These are phyloP conservation scores for Strigamia crassipes DNA, from an alignment of 2,888 invertebrate genomes.

Conservation along the genomic window DNA sequence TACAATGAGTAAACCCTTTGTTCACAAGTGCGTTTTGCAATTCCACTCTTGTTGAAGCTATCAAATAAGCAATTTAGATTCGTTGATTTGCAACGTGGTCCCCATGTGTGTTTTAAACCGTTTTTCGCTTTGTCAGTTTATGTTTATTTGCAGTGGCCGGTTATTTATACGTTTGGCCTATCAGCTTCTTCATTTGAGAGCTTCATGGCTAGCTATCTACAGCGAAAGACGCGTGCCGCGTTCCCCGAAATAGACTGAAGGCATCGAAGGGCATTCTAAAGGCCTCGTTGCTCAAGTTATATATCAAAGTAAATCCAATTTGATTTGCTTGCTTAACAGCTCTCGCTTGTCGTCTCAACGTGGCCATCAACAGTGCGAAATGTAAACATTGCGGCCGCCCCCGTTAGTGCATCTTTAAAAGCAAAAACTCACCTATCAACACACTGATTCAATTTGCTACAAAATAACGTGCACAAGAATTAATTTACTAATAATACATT, in stretches of 20 bases:
- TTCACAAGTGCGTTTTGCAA: slow-evolving; percentile 18
- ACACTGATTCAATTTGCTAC: slow-evolving; percentile 1
- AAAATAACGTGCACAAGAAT: neutral
- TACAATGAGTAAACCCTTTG: slow-evolving; percentile 10
- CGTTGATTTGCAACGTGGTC: slow-evolving; percentile 37
- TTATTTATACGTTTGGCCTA: slow-evolving; percentile 38
- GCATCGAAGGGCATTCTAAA: slow-evolving; percentile 1
- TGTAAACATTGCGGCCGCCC: slow-evolving; percentile 28
- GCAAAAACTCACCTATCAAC: slow-evolving; percentile 4
- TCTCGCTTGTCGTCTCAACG: slow-evolving; percentile 33
- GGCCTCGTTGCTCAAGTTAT: slow-evolving; percentile 39
- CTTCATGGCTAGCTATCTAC: slow-evolving; percentile 29
- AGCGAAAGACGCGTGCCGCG: slow-evolving; percentile 32
- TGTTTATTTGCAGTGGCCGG: slow-evolving; percentile 40
- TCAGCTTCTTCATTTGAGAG: slow-evolving; percentile 42
- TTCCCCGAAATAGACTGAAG: slow-evolving; percentile 6
- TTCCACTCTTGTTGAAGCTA: slow-evolving; percentile 17
- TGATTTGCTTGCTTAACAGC: slow-evolving; percentile 42
- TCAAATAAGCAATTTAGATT: slow-evolving; percentile 33
- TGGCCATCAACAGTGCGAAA: slow-evolving; percentile 35
- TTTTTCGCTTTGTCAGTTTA: slow-evolving; percentile 39
- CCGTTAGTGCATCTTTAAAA: neutral
- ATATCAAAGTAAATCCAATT: slow-evolving; percentile 36
- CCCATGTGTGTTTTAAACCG: slow-evolving; percentile 22
- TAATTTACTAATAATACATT: too few relatives aligned